A percentile compares a stretch with the other conserved stretches of the same genome.
These are phyloP conservation scores for Xylophagus ater DNA, from an alignment of 2,888 invertebrate genomes.

Conservation along the genomic window DNA sequence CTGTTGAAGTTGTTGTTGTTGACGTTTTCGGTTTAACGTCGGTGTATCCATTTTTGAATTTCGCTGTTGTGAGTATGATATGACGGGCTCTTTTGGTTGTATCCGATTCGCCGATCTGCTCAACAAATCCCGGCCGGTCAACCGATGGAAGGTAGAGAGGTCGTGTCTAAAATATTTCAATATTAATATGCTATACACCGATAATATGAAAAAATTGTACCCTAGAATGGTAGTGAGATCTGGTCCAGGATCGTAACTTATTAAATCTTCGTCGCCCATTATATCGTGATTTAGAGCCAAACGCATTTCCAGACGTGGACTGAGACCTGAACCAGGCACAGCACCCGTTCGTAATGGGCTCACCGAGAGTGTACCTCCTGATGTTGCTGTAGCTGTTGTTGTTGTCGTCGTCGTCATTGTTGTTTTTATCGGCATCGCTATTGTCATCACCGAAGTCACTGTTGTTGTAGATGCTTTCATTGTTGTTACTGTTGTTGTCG, in stretches of 20 bases:
- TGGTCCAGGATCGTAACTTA: conserved; percentile 40
- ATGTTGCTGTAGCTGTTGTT: conserved; percentile 34
- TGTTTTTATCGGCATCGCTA: conserved; percentile 42
- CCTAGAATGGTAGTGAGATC: conserved; percentile 41
- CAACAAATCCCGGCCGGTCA: conserved; percentile 41
- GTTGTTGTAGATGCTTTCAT: conserved; percentile 22
- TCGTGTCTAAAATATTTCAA: conserved; percentile 38
- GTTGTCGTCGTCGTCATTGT: conserved; percentile 26
- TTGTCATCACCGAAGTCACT: conserved; percentile 36
- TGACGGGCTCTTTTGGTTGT: conserved; percentile 40
- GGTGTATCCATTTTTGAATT: conserved; percentile 42
- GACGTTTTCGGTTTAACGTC: conserved; percentile 38
- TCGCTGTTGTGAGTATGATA: conserved; percentile 41
- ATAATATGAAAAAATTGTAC: too few relatives aligned
- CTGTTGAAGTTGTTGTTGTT: conserved; percentile 27
- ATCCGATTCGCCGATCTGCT: conserved; percentile 38
- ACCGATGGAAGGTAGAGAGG: conserved; percentile 42
- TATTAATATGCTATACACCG: too few relatives aligned
- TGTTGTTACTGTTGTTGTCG: conserved; percentile 16
- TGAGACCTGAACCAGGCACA: conserved; percentile 40
- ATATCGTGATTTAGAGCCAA: conserved; percentile 47
- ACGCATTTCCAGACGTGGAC: conserved; percentile 56
- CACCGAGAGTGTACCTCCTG: conserved; percentile 20
- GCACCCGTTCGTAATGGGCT: conserved; percentile 18
- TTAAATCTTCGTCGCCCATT: conserved; percentile 43